Evolutionary conservation across 2,113 vertebrate species (phyloP), one percentile per base, ranked within the genome.

Genomic region (Notarius lentiginosus): DNA sequence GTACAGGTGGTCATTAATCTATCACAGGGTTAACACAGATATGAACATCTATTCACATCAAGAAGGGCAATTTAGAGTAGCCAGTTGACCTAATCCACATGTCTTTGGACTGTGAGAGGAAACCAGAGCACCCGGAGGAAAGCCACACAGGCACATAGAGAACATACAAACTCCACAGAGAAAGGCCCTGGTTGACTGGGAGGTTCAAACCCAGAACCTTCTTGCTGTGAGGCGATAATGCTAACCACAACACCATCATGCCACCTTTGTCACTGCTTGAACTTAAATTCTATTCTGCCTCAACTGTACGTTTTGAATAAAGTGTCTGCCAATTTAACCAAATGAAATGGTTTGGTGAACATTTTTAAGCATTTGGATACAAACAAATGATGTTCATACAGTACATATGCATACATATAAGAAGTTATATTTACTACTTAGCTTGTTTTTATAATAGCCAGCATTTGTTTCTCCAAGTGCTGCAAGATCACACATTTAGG

Each of bases 401-500:
- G 24, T n/a, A 75, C 4, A 11, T 14, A 24, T 51, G 22, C 73
- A 51, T 58, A 56, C 15, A 55, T 27, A 72, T 47, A 11, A 76
- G 5, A 76, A 14, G 8, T 79, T 11, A 17, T 58, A 8, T 55
- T 75, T 41, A 34, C 34, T 41, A 41, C 68, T 1, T 4, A 18
- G 7, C 10, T 58, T 30, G 55, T 34, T 34, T 58, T 58, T 79
- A 15, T 79, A 58, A 58, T 79, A 58, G 18, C 53, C 53, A 18
- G n/a, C 53, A 30, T 4, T 79, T 56, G 51, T 27, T 79, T 7
- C n/a, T 79, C 27, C 53, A 56, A 56, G 7, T 79, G 76, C 53
- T 30, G 76, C 76, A 79, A 10, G 53, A 34, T 58, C n/a, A 79
- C 76, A 79, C 76, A 55, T 79, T 79, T 18, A 30, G n/a, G 30